Base-by-base conservation (phyloP, 1,140 invertebrate genomes). In the Latrodectus geometricus region DNA sequence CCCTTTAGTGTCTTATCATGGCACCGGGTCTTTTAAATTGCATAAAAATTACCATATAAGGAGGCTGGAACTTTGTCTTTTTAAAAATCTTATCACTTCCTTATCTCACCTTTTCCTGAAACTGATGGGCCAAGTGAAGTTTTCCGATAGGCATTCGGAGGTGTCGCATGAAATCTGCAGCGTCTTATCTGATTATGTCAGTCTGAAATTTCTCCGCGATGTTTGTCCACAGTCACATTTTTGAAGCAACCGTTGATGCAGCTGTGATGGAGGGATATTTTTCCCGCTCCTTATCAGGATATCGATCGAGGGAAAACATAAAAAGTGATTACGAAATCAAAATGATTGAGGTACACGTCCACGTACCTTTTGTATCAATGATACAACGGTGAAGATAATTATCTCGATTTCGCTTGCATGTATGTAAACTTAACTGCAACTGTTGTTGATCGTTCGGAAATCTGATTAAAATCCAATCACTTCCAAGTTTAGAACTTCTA, bases 141-240 rank as follows among this genome's bases (percentile, higher is more conserved):
- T 72, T n/a, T n/a, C 48, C 50, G 79, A 82, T 82, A 82, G 72
- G 79, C 79, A 72, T 82, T 73, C 68, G 56, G 48, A 73, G 70
- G 79, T 70, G 68, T 17, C n/a, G 72, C 52, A 14, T 35, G 72
- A 52, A 82, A 70, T 72, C 79, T 82, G 68, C 35, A 72, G 50
- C 20, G 17, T 21, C 14, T 68, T 82, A 82, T 82, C 79, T 72
- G 79, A 82, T 82, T 73, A 65, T 82, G 20, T 52, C 48, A 49
- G 50, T 77, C 56, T 61, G 54, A 79, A 79, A 61, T 66, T 35
- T 79, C 23, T 66, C 9, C n/a, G n/a, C 15, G 56, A 14, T 79
- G 65, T 49, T 66, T 68, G 35, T 49, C 48, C 20, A 68, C 12
- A 15, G 20, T n/a, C n/a, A 69, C 68, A 11, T 21, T 77, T 61